Evolutionary conservation across 2,888 invertebrate genomes (phyloP), one percentile per base, ranked within the genome.

Genomic region (Argynnis bischoffii): DNA sequence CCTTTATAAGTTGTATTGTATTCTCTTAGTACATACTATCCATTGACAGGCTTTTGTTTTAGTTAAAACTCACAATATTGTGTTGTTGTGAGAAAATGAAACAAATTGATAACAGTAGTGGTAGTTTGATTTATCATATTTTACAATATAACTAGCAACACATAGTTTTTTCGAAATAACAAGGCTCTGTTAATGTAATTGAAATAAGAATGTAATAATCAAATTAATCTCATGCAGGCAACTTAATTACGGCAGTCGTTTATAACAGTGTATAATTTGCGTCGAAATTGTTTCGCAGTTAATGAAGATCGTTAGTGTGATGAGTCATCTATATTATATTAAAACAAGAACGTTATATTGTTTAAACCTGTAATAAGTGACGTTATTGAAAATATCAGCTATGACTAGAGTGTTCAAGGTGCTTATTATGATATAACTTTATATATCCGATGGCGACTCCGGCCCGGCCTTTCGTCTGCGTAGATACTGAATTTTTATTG

Each of bases 181-280:
- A 85, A 86, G 80, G 79, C 79, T 82, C 81, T 80, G 81, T 82
- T 83, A 84, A 83, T 81, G 81, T 89, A 87, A 88, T 90, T 90
- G 89, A 90, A 90, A 90, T 86, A 85, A 87, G 83, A 87, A 83
- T 82, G 84, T 84, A 85, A 86, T 89, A 88, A 90, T 90, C 87
- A 87, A 89, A 90, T 92, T 88, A 88, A 89, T 89, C 85, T 85
- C 79, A 75, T 80, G 79, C 78, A 80, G 86, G 88, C 87, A 87
- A 89, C 84, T 87, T 89, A 89, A 91, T 90, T 88, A 89, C 81
- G 82, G 83, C 88, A 81, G 82, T 86, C 81, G 83, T 78, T 84
- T 76, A 81, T 84, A 88, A 82, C 86, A 89, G 86, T 81, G 82
- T 91, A 88, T 91, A 92, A 92, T 92, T 90, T 91, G 89, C 82